These are phyloP conservation scores for Dasypolia templi DNA, from an alignment of 2,888 invertebrate species.

Conservation along the genomic window DNA sequence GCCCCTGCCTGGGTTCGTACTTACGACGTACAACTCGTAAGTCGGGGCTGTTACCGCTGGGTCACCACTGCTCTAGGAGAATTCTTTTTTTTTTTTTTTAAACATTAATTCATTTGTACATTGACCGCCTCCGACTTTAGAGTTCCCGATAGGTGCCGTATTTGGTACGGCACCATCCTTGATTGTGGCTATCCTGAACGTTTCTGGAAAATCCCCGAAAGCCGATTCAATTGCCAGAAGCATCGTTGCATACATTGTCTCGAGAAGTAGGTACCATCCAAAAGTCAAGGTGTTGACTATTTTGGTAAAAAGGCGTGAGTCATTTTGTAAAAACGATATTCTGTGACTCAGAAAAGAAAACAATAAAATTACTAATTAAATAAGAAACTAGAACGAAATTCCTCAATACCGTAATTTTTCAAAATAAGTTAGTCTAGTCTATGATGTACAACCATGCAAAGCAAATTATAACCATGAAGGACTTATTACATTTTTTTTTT, in stretches of 20 bases:
- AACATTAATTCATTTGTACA: background rate
- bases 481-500: no score
- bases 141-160: background rate
- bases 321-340: constrained; percentile 22
- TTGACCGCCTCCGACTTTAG: background rate
- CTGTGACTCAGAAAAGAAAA: constrained; percentile 43
- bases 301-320: constrained; percentile 29
- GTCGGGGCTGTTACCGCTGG: background rate
- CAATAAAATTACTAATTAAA: constrained; percentile 35
- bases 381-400: constrained; percentile 43
- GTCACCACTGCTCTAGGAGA: background rate
- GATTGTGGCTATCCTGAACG: background rate
- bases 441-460: constrained; percentile 24
- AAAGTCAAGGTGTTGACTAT: constrained; percentile 32
- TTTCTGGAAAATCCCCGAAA: background rate
- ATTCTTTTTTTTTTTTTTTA: background rate
- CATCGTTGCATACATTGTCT: constrained; percentile 11
- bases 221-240: constrained; percentile 21
- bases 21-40: background rate
- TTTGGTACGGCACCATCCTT: no score
- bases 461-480: constrained; percentile 21
- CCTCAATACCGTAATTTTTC: constrained; percentile 8
- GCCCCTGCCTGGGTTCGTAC: background rate
- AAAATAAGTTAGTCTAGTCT: constrained; percentile 5
- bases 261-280: constrained; percentile 9